phyloP scores from a whole-genome alignment of 2,113 vertebrate species.

The Eulemur macaco region DNA sequence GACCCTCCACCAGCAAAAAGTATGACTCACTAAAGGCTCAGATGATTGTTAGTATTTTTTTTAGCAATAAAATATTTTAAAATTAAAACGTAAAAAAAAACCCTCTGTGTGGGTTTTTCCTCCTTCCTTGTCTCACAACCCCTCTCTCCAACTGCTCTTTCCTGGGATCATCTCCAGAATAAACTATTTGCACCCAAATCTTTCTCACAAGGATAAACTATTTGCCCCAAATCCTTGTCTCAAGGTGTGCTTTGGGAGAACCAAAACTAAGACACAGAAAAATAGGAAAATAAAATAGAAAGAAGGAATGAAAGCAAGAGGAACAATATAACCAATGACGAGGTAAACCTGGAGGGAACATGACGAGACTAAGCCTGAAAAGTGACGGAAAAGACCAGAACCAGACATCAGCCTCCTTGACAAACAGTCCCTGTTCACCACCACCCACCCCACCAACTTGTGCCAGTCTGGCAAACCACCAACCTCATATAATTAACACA shows the following conservation, averaged over 20 bases:
- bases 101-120: not conserved
- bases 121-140: not conserved
- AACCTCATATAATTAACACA: not conserved
- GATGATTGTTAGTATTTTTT: too few species aligned
- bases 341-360: not conserved
- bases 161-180: not conserved
- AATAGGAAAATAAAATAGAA: not conserved
- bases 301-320: not conserved
- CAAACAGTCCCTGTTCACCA: not conserved
- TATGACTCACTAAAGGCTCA: too few species aligned
- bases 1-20: too few species aligned
- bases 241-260: not conserved
- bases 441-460: fast-evolving
- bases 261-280: not conserved
- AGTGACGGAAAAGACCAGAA: not conserved
- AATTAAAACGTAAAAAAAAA: not conserved
- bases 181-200: not conserved
- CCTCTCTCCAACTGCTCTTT: not conserved
- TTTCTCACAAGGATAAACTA: not conserved
- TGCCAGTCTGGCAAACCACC: not conserved
- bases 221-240: not conserved
- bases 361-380: not conserved
- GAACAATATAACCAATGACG: not conserved
- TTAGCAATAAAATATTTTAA: too few species aligned
- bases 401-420: not conserved